Base-by-base conservation (phyloP, 2,888 invertebrate genomes). In the Drosophila cracens region DNA sequence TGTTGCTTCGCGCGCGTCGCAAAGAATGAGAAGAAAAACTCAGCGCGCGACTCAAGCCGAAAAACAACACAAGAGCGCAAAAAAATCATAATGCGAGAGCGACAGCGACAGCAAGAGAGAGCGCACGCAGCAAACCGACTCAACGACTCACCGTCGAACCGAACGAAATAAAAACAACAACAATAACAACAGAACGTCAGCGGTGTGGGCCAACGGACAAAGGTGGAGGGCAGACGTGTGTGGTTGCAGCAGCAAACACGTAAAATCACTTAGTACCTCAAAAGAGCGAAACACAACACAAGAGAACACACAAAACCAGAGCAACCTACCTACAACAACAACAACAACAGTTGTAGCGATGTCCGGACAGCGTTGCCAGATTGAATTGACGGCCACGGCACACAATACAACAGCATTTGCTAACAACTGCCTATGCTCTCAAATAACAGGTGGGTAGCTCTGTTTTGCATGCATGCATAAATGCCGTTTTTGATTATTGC, bases 241-340 rank as follows among this genome's bases (percentile, higher is more conserved):
- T 70, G 91, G 91, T 90, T 46, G 46, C 46, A 46, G 89, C 91
- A 88, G 86, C 90, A 81, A 85, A 90, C 90, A 90, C 91, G 91
- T 91, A 91, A 90, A 91, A 91, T 87, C 90, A 90, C 90, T 90
- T 90, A 90, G 86, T 77, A 77, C 70, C 74, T 70, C 71, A 66
- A 68, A 76, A 83, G 87, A 81, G 82, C 81, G 76, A 58, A 82
- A 63, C 72, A 60, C 38, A 65, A 49, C 75, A 71, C 54, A 76
- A 51, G 29, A 51, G 51, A 49, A 49, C 49, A 49, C 69, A 73
- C 61, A 68, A 64, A 74, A 65, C 62, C 64, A 81, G 78, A 81
- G 79, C 81, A 79, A 54, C 53, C 53, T 54, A 54, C 5, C 21
- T 16, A 33, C 16, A 34, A 21, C 21, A 53, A 33, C 63, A 73